Base-by-base conservation (phyloP, 1,140 invertebrate species). In the Prorops nasuta region DNA sequence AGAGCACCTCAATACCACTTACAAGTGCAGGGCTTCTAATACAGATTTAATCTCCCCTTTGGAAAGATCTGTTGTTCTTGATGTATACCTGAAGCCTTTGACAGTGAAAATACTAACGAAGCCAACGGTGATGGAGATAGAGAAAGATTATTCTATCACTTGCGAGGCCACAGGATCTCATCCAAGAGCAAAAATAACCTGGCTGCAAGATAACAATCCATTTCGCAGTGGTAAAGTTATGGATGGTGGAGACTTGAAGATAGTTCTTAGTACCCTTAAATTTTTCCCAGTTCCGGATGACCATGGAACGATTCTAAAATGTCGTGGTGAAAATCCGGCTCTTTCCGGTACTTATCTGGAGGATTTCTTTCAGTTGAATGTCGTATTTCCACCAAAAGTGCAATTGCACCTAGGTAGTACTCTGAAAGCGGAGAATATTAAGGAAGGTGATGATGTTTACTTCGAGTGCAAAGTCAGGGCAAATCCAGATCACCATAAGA, bases 371-470 rank as follows among this genome's bases (percentile, higher is more conserved):
- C 83, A 82, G 56, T 76, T 94, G 44, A 90, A 92, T 72, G 88
- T 94, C 60, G 88, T 92, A 95, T 92, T 92, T 83, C 85, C 88
- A 22, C 92, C 92, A 12, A 85, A 89, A 66, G 88, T 94, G 18
- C 83, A 86, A 35, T 74, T 96, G 42, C 81, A 85, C 56, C 77
- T 95, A 51, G 92, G 92, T 51, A 90, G 86, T 60, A 94, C 90
- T 8, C 77, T 94, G 49, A 88, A 90, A 60, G 86, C 90, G 14
- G 85, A 89, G 53, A 89, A 92, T 76, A 94, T 94, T 76, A 92
- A 92, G 77, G 90, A 93, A 79, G 90, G 91, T 22, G 92, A 94
- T 64, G 92, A 94, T 72, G 90, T 94, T 35, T 94, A 94, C 78
- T 94, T 95, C 75, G 91, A 94, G 76, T 95, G 92, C 76, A 88